Evolutionary conservation across 2,797 vertebrate genomes (phyloP).

Genomic region (Chiropotes sagulatus): DNA sequence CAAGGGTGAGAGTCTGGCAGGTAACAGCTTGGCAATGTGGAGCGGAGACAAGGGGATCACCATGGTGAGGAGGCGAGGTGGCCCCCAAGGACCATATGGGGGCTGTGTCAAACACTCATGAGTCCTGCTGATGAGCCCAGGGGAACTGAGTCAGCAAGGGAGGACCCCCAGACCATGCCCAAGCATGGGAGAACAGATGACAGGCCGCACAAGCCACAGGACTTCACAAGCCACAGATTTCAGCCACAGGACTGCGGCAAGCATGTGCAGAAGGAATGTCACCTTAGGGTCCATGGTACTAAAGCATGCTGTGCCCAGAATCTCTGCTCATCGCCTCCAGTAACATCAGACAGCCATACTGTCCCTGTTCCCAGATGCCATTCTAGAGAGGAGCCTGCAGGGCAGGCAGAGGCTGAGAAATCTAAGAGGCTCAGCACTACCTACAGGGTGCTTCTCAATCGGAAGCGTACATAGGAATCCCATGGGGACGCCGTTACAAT

Average conservation of each 20-base stretch:
- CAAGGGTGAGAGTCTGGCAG: not conserved
- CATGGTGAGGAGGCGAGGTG: not conserved
- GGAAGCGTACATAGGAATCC: not conserved
- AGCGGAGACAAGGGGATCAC: not conserved
- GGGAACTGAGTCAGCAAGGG: accelerated
- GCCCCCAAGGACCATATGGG: too few relatives aligned
- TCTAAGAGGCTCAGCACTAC: too few relatives aligned
- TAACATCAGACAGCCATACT: not conserved
- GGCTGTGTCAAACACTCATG: not conserved
- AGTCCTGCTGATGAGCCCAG: not conserved
- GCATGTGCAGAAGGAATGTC: not conserved
- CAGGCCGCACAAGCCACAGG: too few relatives aligned
- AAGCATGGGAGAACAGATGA: not conserved
- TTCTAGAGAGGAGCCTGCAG: not conserved
- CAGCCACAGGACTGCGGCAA: not conserved
- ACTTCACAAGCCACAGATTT: not conserved
- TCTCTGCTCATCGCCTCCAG: not conserved
- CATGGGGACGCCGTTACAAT: accelerated
- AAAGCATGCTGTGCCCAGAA: not conserved
- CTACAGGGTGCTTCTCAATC: not conserved
- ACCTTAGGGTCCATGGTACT: not conserved
- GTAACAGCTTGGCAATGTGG: not conserved
- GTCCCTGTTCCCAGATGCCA: not conserved
- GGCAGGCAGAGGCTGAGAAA: not conserved
- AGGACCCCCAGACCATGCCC: not conserved